These are phyloP conservation scores for Triplophysa dalaica DNA, from an alignment of 2,113 vertebrate genomes.

Conservation along the genomic window DNA sequence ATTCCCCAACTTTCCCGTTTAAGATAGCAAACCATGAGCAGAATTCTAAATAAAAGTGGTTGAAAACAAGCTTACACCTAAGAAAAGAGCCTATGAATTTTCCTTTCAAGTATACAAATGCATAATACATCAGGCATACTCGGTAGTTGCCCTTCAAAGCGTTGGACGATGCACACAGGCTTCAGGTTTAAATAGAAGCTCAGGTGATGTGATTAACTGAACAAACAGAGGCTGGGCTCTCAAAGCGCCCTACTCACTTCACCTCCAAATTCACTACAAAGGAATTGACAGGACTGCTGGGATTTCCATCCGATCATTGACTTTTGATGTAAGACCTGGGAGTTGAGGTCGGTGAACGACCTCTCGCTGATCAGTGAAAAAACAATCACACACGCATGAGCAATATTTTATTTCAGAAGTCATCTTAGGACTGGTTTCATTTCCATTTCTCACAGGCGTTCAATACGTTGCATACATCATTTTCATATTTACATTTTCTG, in stretches of 20 bases:
- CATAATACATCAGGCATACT: constrained; percentile 28
- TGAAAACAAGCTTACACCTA: constrained; percentile 1
- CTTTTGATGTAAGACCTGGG: constrained; percentile 12
- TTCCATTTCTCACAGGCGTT: not conserved
- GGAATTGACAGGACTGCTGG: not conserved
- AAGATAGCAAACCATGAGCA: not conserved
- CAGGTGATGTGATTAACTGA: constrained; percentile 26
- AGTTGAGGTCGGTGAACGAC: not conserved
- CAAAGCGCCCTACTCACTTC: not conserved
- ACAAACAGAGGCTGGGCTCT: constrained; percentile 3
- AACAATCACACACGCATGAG: constrained; percentile 3
- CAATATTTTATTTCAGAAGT: not conserved
- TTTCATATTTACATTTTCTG: not conserved
- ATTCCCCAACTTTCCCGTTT: not conserved
- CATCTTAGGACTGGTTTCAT: not conserved
- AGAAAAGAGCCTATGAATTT: constrained; percentile 1
- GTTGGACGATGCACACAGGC: constrained; percentile 9
- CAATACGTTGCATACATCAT: not conserved
- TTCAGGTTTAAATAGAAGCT: constrained; percentile 18
- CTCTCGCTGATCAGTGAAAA: not conserved
- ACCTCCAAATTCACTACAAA: not conserved
- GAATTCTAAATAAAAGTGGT: not conserved
- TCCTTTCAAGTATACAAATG: constrained; percentile 26
- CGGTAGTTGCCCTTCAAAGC: constrained; percentile 14
- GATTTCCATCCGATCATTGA: constrained; percentile 4